These are phyloP conservation scores for Lepidurus couesii DNA, from an alignment of 1,140 invertebrate species.

Conservation along the genomic window DNA sequence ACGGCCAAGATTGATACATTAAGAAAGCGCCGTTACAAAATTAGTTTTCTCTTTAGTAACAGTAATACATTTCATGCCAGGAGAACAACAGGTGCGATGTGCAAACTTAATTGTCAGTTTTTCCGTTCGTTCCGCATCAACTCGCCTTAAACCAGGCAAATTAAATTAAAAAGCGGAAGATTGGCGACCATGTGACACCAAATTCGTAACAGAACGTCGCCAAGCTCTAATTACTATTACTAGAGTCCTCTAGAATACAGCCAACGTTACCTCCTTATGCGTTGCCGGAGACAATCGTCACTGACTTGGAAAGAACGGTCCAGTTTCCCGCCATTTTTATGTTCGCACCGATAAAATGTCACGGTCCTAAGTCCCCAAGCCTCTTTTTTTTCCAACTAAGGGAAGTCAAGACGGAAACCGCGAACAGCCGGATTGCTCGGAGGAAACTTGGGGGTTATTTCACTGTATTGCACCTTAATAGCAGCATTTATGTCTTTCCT, in stretches of 20 bases:
- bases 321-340: not conserved
- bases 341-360: conserved; percentile 7
- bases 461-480: no score
- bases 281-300: not conserved
- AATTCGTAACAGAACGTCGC: no score
- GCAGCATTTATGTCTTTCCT: no score
- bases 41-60: not conserved
- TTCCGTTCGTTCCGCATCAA: not conserved
- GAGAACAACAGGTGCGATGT: conserved; percentile 1
- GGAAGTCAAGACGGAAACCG: no score
- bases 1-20: not conserved
- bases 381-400: no score
- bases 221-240: no score
- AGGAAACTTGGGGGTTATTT: no score
- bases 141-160: no score
- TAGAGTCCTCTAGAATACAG: not conserved
- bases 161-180: no score
- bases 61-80: not conserved
- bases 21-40: not conserved
- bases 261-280: conserved; percentile 4
- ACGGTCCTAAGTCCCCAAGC: not conserved
- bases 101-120: not conserved
- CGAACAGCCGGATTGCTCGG: no score
- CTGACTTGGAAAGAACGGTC: not conserved
- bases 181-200: no score